These are phyloP conservation scores for Delphinapterus leucas DNA, from an alignment of 2,113 vertebrate species.

Conservation along the genomic window DNA sequence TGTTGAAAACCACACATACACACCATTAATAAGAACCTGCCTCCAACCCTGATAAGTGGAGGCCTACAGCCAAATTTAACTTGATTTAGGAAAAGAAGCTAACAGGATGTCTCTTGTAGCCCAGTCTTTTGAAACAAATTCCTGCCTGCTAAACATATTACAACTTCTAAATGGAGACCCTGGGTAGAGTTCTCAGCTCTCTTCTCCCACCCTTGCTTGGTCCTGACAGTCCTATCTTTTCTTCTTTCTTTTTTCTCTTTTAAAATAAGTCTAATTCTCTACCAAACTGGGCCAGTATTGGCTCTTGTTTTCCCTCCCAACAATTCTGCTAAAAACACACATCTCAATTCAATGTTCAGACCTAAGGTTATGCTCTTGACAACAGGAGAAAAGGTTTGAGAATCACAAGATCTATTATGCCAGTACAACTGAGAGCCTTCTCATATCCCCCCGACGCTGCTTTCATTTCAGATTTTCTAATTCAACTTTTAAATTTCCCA, in stretches of 20 bases:
- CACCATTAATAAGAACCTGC: not conserved
- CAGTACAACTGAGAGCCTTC: not conserved
- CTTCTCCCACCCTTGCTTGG: not conserved
- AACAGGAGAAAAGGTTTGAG: not conserved
- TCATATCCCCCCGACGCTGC: not conserved
- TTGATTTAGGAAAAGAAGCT: slow-evolving; percentile 45
- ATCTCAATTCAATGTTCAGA: not conserved
- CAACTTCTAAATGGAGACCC: not conserved
- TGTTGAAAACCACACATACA: not conserved
- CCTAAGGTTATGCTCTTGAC: not conserved
- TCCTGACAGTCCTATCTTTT: not conserved
- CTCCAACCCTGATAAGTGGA: not conserved
- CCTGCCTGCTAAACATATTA: not conserved
- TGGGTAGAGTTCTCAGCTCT: not conserved
- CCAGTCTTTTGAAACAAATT: not conserved
- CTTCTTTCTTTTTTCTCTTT: not conserved
- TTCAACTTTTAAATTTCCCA: slow-evolving; percentile 49
- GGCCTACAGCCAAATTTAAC: slow-evolving; percentile 13
- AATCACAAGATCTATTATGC: not conserved
- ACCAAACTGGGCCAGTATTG: not conserved
- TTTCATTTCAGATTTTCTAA: slow-evolving; percentile 48
- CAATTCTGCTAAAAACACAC: not conserved
- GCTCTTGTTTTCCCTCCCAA: not conserved
- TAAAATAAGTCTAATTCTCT: slow-evolving; percentile 25
- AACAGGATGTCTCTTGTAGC: not conserved